These are phyloP conservation scores for Dryas iulia DNA, from an alignment of 1,140 invertebrate genomes.

Conservation along the genomic window DNA sequence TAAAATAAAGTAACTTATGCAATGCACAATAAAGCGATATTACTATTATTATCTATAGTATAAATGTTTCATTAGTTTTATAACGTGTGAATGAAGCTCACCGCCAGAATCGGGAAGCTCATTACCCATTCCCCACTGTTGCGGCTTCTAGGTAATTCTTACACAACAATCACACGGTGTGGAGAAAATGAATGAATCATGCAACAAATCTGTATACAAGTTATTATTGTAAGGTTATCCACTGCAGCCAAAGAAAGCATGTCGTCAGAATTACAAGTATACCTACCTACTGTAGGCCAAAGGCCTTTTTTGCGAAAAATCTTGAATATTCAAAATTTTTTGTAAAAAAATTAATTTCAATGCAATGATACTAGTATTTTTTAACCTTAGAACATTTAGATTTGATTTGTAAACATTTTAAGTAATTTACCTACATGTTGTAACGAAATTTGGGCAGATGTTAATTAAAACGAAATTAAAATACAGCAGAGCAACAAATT, in stretches of 20 bases:
- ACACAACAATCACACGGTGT: slow-evolving; percentile 14
- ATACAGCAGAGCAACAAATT: background rate
- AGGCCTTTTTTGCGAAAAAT: background rate
- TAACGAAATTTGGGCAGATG: background rate
- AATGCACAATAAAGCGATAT: background rate
- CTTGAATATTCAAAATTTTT: background rate
- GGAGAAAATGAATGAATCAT: slow-evolving; percentile 41
- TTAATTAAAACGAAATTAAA: background rate
- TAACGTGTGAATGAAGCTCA: slow-evolving; percentile 6
- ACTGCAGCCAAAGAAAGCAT: background rate
- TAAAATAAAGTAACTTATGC: background rate
- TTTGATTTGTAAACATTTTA: no score
- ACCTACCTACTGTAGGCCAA: no score
- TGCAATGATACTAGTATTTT: background rate
- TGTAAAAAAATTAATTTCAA: background rate
- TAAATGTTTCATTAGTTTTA: slow-evolving; percentile 3
- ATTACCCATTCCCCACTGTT: background rate
- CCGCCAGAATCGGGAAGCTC: background rate
- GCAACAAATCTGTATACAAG: slow-evolving; percentile 16
- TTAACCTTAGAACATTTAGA: no score
- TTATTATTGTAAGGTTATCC: slow-evolving; percentile 6
- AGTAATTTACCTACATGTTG: background rate
- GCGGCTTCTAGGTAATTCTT: slow-evolving; percentile 24
- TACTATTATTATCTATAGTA: background rate
- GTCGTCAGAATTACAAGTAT: background rate